Evolutionary conservation across 2,797 vertebrate genomes (phyloP), one percentile per base, ranked within the genome.

Genomic region (Dallia pectoralis): DNA sequence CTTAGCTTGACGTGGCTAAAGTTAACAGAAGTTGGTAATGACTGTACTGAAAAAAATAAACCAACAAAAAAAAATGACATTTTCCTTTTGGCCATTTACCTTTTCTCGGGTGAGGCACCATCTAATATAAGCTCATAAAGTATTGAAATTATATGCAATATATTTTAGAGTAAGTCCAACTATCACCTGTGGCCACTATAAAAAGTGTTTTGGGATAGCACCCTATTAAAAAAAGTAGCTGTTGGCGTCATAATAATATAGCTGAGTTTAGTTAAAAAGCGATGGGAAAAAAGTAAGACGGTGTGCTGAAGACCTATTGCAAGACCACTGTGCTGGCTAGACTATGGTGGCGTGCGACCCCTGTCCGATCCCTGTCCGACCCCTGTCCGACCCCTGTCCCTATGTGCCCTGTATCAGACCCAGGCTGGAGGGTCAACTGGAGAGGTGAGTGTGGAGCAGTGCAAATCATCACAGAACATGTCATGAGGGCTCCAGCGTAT

Each of bases 381-480:
- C 70, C 56, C 62, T 40, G 59, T 71, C 53, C 4, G 72, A 77
- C 63, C 70, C 56, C 62, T 40, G 59, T 68, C 69, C 69, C 33
- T 64, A 70, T 72, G 74, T 74, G 73, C 69, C 76, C 84, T 81
- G 47, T n/a, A 71, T 73, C 79, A 73, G 22, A 59, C 53, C 22
- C 53, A 59, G 53, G 53, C 53, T 59, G 53, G 53, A 25, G 22
- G 53, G 53, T 59, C 22, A 59, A 77, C 78, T 73, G 65, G 61
- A 75, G 72, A 76, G 74, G 73, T 80, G 80, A 75, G 68, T 77
- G 71, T 88, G 86, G 84, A 84, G 84, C 86, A 91, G 90, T 92
- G 90, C 91, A 92, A 91, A 91, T 88, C 83, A 84, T 82, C 86
- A 86, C 81, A 74, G 85, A 80, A 82, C 80, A 77, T 76, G 77